Conservation (phyloP, 1,140 invertebrate genomes). For the Goniozus legneri region DNA sequence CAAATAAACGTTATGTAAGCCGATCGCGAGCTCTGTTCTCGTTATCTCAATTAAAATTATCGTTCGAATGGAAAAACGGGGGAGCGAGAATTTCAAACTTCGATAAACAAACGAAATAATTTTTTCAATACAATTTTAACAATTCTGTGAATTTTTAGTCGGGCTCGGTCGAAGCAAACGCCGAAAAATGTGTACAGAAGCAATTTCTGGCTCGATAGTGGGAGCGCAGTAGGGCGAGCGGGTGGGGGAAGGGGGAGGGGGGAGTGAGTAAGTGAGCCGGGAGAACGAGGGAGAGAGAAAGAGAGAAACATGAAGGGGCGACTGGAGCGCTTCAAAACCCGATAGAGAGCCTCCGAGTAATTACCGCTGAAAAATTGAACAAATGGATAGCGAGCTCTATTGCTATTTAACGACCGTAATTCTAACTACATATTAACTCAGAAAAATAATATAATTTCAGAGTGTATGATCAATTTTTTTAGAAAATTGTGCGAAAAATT, state of each 20-base stretch:
- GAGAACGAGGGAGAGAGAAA: neutral
- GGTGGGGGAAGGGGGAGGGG: neutral
- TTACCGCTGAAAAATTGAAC: constrained; percentile 38
- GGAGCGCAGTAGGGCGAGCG: constrained; percentile 1
- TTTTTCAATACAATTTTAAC: too few relatives aligned
- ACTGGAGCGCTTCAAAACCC: constrained; percentile 15
- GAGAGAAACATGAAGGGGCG: constrained; percentile 8
- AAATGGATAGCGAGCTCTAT: constrained; percentile 38
- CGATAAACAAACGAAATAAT: too few relatives aligned
- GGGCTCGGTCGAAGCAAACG: constrained; percentile 7
- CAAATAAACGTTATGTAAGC: too few relatives aligned
- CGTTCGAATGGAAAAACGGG: too few relatives aligned
- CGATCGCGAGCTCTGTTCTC: too few relatives aligned
- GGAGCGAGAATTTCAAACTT: too few relatives aligned
- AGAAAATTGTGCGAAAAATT: neutral
- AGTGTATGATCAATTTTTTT: neutral
- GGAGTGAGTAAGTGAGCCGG: neutral
- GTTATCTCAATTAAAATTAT: too few relatives aligned
- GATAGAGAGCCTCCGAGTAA: constrained; percentile 34
- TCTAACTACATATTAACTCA: neutral
- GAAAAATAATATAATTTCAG: neutral
- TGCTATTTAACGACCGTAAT: constrained; percentile 13
- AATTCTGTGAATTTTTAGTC: too few relatives aligned
- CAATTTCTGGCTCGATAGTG: constrained; percentile 22
- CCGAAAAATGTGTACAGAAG: constrained; percentile 22